Evolutionary conservation across 2,888 invertebrate species (phyloP).

Genomic region (Lycocerus yunnanus): DNA sequence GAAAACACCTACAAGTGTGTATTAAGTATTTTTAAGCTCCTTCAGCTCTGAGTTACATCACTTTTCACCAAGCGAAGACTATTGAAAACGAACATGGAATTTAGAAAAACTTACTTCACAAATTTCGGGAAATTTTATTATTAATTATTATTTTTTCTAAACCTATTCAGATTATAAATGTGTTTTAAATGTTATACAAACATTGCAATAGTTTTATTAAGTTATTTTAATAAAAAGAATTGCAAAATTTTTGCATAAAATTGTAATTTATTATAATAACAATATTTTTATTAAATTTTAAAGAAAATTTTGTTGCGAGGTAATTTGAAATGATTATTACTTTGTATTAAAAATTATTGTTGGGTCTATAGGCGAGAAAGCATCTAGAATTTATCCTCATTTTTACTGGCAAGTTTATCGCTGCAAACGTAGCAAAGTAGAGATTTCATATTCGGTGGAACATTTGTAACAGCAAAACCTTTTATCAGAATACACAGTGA

Average conservation of each 20-base stretch:
- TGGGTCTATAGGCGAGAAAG: constrained; percentile 37
- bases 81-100: neutral
- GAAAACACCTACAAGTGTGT: too few species aligned
- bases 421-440: constrained; percentile 44
- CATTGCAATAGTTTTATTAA: neutral
- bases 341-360: constrained; percentile 33
- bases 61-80: neutral
- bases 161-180: too few species aligned
- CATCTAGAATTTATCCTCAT: constrained; percentile 49
- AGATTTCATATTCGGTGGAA: constrained; percentile 43
- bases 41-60: neutral
- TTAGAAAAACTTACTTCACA: neutral
- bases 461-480: constrained; percentile 49
- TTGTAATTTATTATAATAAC: neutral
- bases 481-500: constrained; percentile 48
- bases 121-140: neutral
- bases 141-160: too few species aligned
- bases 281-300: neutral
- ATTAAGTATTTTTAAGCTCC: neutral
- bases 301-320: neutral
- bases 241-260: neutral
- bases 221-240: too few species aligned
- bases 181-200: too few species aligned
- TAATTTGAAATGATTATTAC: constrained; percentile 14
- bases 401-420: constrained; percentile 51